phyloP scores from a whole-genome alignment of 2,797 vertebrate genomes.

The Enteromius thamalakanensis region DNA sequence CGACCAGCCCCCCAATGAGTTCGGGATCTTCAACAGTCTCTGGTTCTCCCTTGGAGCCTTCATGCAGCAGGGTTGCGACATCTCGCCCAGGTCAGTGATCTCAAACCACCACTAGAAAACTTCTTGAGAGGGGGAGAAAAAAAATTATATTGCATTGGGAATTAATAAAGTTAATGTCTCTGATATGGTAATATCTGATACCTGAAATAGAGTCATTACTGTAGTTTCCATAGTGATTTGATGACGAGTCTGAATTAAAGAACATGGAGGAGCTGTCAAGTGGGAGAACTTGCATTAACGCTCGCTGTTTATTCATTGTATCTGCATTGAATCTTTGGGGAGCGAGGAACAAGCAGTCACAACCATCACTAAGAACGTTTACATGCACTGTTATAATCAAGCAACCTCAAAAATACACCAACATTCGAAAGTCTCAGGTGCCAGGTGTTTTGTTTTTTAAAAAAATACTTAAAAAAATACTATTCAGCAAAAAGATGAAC shows the following conservation, averaged over 20 bases:
- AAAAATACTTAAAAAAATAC: not conserved
- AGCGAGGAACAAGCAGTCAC: not conserved
- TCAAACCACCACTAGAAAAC: not conserved
- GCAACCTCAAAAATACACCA: no score
- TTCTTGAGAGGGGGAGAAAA: not conserved
- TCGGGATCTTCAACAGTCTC: conserved; percentile 99
- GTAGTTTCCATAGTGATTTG: conserved; percentile 60
- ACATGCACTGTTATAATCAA: not conserved
- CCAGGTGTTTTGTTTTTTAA: not conserved
- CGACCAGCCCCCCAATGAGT: conserved; percentile 98
- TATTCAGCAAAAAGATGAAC: not conserved
- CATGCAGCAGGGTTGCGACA: conserved; percentile 99
- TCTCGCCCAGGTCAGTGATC: conserved; percentile 90
- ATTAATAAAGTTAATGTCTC: conserved; percentile 45
- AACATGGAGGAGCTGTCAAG: conserved; percentile 35
- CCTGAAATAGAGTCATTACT: conserved; percentile 55
- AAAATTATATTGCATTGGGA: not conserved
- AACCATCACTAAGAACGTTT: conserved; percentile 18
- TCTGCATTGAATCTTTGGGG: conserved; percentile 21
- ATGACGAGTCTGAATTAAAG: conserved; percentile 41
- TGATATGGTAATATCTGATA: conserved; percentile 53
- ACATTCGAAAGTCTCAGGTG: not conserved
- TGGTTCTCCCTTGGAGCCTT: conserved; percentile 99
- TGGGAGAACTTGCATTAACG: conserved; percentile 34
- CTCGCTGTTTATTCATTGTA: conserved; percentile 42